A percentile compares a stretch with the other conserved stretches of the same genome.
These are phyloP conservation scores for Pemphredon lugubris DNA, from an alignment of 2,888 invertebrate genomes.

Conservation along the genomic window DNA sequence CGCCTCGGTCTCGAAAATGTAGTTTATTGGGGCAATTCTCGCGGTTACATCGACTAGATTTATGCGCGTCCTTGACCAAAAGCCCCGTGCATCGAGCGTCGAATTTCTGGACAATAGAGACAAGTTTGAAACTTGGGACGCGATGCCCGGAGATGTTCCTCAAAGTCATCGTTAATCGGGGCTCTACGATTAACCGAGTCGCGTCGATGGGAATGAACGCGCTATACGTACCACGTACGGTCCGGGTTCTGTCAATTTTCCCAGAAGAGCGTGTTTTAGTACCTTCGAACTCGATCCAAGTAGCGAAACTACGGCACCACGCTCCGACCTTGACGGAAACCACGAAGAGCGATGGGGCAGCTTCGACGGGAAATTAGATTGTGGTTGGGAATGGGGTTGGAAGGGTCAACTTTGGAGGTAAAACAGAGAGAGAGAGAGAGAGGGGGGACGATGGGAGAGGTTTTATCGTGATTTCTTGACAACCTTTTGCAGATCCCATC, in stretches of 20 bases:
- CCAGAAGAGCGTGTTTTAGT: slow-evolving; percentile 18
- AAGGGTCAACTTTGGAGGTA: slow-evolving; percentile 13
- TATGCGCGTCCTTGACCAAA: slow-evolving; percentile 61
- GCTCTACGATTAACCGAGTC: slow-evolving; percentile 1
- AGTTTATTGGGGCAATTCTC: slow-evolving; percentile 35
- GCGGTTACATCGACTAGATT: slow-evolving; percentile 38
- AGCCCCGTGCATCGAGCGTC: slow-evolving; percentile 8
- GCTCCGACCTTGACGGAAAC: slow-evolving; percentile 27
- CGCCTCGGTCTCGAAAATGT: slow-evolving; percentile 28
- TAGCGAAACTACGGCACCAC: slow-evolving; percentile 13
- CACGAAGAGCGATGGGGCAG: slow-evolving; percentile 26
- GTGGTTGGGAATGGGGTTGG: not conserved
- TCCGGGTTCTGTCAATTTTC: slow-evolving; percentile 14
- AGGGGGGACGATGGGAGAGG: no score
- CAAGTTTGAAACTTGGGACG: slow-evolving; percentile 7
- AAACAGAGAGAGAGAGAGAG: no score
- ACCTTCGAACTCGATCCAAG: slow-evolving; percentile 7
- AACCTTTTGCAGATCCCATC: no score
- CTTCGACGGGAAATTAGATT: slow-evolving; percentile 38
- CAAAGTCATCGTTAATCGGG: slow-evolving; percentile 21
- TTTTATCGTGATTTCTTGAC: no score
- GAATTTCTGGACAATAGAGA: slow-evolving; percentile 56
- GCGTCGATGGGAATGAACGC: not conserved
- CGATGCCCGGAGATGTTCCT: not conserved
- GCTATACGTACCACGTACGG: not conserved